Evolutionary conservation across 1,140 invertebrate genomes (phyloP).

Genomic region (Rhyacophila brunnea): DNA sequence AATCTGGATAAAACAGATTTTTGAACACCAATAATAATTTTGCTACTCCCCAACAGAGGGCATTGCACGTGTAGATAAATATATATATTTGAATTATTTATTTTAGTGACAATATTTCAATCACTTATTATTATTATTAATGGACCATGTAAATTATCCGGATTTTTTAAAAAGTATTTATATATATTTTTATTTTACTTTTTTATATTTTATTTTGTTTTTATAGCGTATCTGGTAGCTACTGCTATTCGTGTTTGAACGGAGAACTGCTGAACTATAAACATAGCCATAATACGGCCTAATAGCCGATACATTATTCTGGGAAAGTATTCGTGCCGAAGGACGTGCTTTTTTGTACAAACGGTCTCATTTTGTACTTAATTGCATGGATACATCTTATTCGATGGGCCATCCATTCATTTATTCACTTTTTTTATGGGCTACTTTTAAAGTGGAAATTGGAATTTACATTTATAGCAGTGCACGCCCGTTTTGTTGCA

Average conservation of each 20-base stretch:
- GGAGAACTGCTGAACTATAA: too few relatives aligned
- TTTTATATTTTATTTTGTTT: too few relatives aligned
- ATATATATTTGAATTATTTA: too few relatives aligned
- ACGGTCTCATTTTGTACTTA: constrained; percentile 35
- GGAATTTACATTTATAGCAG: constrained; percentile 28
- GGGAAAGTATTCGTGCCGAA: constrained; percentile 15
- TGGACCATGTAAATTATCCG: too few relatives aligned
- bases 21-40: constrained; percentile 7
- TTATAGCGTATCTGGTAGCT: too few relatives aligned
- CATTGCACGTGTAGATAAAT: too few relatives aligned
- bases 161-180: too few relatives aligned
- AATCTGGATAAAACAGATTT: constrained; percentile 16
- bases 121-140: too few relatives aligned
- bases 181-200: too few relatives aligned
- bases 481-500: too few relatives aligned
- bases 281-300: neutral
- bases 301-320: constrained; percentile 32
- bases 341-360: constrained; percentile 27
- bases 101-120: too few relatives aligned
- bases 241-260: neutral
- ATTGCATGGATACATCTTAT: constrained; percentile 36
- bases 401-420: constrained; percentile 35
- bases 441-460: constrained; percentile 23
- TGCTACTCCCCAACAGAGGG: constrained; percentile 12
- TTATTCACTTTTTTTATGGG: constrained; percentile 32